Evolutionary conservation across 1,140 invertebrate species (phyloP).

Genomic region (Phthorimaea operculella): DNA sequence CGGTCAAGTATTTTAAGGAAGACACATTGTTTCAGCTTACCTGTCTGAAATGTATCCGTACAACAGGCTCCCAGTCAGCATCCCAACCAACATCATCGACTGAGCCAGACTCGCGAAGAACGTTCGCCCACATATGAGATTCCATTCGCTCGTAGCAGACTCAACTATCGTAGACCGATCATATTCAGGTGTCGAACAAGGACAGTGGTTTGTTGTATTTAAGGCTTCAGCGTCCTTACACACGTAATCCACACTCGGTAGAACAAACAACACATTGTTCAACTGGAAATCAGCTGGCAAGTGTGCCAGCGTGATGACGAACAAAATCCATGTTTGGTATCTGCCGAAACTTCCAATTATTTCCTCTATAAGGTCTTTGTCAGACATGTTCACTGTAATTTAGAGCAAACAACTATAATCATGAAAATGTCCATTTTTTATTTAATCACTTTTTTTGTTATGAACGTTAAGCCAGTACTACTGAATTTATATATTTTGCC

Average conservation of each 20-base stretch:
- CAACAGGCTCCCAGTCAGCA: constrained; percentile 62
- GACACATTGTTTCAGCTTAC: constrained; percentile 19
- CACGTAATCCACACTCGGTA: constrained; percentile 71
- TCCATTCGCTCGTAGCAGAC: constrained; percentile 66
- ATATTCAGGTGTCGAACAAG: constrained; percentile 55
- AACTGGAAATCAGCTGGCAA: constrained; percentile 77
- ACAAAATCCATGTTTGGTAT: constrained; percentile 66
- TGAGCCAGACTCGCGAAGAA: constrained; percentile 64
- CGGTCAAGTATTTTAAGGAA: no score
- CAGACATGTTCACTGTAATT: constrained; percentile 17
- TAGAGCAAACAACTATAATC: no score
- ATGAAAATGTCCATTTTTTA: no score
- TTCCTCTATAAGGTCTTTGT: constrained; percentile 41
- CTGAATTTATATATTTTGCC: no score
- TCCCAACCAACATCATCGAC: constrained; percentile 65
- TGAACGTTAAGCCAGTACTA: no score
- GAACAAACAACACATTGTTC: constrained; percentile 74
- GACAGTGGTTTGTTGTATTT: constrained; percentile 52
- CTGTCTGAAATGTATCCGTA: constrained; percentile 66
- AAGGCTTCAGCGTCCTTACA: constrained; percentile 60
- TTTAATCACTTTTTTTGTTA: no score
- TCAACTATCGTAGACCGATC: constrained; percentile 53
- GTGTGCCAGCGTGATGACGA: constrained; percentile 71
- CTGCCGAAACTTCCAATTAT: constrained; percentile 42
- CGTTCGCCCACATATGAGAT: constrained; percentile 64